phyloP scores from a whole-genome alignment of 2,113 vertebrate species.

The Paradoxurus hermaphroditus region DNA sequence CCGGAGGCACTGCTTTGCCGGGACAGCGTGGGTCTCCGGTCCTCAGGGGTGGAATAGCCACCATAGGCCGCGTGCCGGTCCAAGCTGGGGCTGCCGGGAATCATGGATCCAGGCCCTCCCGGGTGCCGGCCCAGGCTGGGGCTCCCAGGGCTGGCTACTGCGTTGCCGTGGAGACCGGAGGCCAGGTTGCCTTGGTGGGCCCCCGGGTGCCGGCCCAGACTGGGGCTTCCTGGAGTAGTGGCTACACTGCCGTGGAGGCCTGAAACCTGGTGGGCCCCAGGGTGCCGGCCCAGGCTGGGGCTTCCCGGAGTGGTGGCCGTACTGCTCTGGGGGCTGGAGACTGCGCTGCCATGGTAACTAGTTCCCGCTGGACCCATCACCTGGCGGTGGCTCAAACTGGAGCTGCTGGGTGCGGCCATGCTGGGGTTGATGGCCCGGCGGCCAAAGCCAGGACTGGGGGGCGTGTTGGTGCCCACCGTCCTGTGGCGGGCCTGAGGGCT shows the following conservation, averaged over 20 bases:
- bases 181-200: conserved; percentile 69
- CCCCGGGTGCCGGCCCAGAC: conserved; percentile 86
- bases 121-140: conserved; percentile 61
- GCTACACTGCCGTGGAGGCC: conserved; percentile 60
- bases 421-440: conserved; percentile 79
- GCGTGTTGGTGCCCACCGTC: conserved; percentile 85
- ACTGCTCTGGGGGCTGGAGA: conserved; percentile 86
- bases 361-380: conserved; percentile 21
- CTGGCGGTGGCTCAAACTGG: conserved; percentile 64
- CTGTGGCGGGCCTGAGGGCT: conserved; percentile 87
- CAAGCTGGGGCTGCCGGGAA: conserved; percentile 90
- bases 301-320: conserved; percentile 64
- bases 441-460: conserved; percentile 84
- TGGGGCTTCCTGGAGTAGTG: conserved; percentile 89
- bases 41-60: conserved; percentile 92
- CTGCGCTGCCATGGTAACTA: conserved; percentile 65
- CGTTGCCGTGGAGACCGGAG: conserved; percentile 59
- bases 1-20: conserved; percentile 96
- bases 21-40: conserved; percentile 90
- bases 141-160: conserved; percentile 85
- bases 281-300: conserved; percentile 57
- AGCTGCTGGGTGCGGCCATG: conserved; percentile 72
- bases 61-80: conserved; percentile 89
- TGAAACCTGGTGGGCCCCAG: conserved; percentile 54
- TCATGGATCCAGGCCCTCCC: conserved; percentile 79